phyloP scores from a whole-genome alignment of 2,113 vertebrate species.

The Diadophis punctatus region DNA sequence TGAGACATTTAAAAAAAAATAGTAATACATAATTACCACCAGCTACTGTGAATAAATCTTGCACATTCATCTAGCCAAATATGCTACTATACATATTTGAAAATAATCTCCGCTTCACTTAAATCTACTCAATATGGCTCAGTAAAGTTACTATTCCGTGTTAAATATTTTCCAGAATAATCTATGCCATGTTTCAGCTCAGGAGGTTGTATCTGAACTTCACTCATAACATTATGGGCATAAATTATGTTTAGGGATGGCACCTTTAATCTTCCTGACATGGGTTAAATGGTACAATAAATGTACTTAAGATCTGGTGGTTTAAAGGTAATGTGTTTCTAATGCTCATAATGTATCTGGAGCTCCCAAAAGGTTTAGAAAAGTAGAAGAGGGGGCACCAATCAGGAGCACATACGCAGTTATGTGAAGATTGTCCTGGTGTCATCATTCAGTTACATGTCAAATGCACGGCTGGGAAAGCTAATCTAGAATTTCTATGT shows the following conservation, averaged over 20 bases:
- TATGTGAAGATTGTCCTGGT: background rate
- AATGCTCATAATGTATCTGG: background rate
- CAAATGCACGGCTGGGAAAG: conserved; percentile 19
- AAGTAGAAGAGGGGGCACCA: background rate
- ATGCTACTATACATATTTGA: background rate
- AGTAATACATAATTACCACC: background rate
- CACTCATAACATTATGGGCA: background rate
- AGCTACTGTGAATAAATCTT: background rate
- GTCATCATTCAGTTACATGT: conserved; percentile 41
- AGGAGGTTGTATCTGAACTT: background rate
- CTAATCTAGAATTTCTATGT: conserved; percentile 34
- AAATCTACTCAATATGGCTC: background rate
- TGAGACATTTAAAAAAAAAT: background rate
- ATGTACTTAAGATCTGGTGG: background rate
- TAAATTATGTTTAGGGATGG: background rate
- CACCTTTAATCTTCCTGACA: background rate
- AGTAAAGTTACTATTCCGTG: background rate
- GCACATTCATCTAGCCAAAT: background rate
- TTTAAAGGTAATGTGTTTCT: background rate
- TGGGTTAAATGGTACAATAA: background rate
- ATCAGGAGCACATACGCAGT: background rate
- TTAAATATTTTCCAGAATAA: background rate
- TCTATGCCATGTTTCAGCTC: background rate
- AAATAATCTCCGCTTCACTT: background rate
- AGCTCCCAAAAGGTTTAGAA: background rate